Percentiles rank a stretch among this genome's conserved stretches.
These are phyloP conservation scores for Tryphoninae sp. DNA, from an alignment of 2,888 invertebrate genomes.

Conservation along the genomic window DNA sequence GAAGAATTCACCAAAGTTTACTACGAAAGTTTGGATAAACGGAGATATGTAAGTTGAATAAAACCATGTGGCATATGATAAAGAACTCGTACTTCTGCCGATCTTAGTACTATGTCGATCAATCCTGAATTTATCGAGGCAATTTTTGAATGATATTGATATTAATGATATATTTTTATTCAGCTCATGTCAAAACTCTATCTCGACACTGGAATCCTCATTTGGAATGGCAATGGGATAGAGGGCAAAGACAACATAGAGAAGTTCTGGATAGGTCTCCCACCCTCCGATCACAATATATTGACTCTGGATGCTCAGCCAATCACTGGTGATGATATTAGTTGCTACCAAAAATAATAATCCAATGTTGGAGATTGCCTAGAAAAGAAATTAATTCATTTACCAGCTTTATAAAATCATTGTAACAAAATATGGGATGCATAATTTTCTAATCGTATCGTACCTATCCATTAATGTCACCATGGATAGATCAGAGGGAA, in stretches of 20 bases:
- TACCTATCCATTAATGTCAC: background rate
- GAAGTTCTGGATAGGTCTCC: conserved; percentile 92
- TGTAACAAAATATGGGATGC: background rate
- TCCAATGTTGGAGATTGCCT: background rate
- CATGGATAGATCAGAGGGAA: background rate
- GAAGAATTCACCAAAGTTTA: conserved; percentile 95
- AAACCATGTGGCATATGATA: background rate
- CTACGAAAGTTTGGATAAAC: conserved; percentile 94
- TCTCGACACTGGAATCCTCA: conserved; percentile 90
- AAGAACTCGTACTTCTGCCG: background rate
- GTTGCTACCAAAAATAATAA: background rate
- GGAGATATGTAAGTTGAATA: conserved; percentile 87
- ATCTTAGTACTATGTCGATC: too few relatives aligned
- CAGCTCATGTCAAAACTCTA: conserved; percentile 91
- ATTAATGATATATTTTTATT: conserved; percentile 23
- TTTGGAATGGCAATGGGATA: conserved; percentile 96
- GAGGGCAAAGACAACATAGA: conserved; percentile 91
- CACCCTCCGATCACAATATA: conserved; percentile 89
- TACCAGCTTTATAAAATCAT: background rate
- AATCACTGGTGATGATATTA: conserved; percentile 83
- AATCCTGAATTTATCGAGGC: too few relatives aligned
- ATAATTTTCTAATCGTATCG: background rate
- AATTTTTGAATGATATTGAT: conserved; percentile 38
- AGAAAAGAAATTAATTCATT: background rate
- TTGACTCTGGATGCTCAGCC: conserved; percentile 94